Base-by-base conservation (phyloP, 2,888 invertebrate genomes). In the Phasia obesa region DNA sequence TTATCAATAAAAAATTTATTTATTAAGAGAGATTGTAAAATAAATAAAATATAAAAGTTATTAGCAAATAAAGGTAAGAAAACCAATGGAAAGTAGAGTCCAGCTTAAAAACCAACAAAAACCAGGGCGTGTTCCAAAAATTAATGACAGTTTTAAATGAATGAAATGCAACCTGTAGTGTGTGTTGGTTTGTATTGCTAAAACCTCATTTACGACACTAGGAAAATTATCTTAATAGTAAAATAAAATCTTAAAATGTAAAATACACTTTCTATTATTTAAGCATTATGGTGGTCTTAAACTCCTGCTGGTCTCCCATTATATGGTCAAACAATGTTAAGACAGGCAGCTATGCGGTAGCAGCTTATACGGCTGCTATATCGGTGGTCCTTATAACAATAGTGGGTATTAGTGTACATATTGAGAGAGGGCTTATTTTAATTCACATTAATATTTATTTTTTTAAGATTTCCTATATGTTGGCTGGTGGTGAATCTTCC, bases 261-360 rank as follows among this genome's bases (percentile, higher is more conserved):
- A 35, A 25, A 21, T 25, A n/a, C n/a, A n/a, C n/a, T 31, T 49
- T 31, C 0, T 74, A 25, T 27, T 11, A 55, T 21, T 81, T 17
- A 59, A 84, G 84, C 35, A 93, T 90, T 88, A 96, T 96, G 96
- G 94, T 94, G 21, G 90, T 95, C 15, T 88, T 97, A 71, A 92
- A 94, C 87, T 95, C 96, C 0, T 97, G 96, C 90, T 97, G 97
- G 97, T 96, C 97, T 6, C 97, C 97, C 78, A 96, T 95, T 87
- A 95, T 97, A 87, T 97, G 97, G 96, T 95, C 95, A 51, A 94
- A 95, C 78, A 94, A 94, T 87, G 93, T 97, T 4, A 95, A 95
- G 90, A 93, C 93, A 35, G 97, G 96, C 11, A 95, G 95, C 88
- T 94, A 94, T 88, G 95, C 95, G 0, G 95, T 97, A 78, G 96